Conservation (phyloP, 1,140 invertebrate genomes). For the Sitophilus oryzae region DNA sequence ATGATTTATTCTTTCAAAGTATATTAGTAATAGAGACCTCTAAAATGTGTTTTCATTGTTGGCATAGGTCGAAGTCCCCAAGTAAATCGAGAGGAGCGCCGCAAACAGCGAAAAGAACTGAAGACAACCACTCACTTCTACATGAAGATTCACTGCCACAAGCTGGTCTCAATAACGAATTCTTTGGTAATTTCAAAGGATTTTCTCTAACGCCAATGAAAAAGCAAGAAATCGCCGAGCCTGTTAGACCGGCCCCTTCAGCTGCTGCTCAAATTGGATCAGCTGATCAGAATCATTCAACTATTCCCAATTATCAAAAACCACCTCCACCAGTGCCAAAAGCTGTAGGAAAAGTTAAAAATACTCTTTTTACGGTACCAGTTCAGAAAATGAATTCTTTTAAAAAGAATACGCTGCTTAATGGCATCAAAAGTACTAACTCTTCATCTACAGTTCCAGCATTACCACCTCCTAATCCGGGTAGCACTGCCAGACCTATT, state of each 20-base stretch:
- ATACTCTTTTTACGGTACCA: constrained; percentile 34
- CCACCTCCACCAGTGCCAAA: constrained; percentile 39
- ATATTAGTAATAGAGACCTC: constrained; percentile 1
- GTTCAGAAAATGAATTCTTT: constrained; percentile 32
- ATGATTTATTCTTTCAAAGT: no score
- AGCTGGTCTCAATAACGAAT: constrained; percentile 49
- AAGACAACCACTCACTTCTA: constrained; percentile 49
- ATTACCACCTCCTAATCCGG: constrained; percentile 53
- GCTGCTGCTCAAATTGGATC: constrained; percentile 6
- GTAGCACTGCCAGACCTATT: constrained; percentile 58
- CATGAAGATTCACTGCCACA: constrained; percentile 30
- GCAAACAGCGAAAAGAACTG: constrained; percentile 49
- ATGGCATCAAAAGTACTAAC: constrained; percentile 43
- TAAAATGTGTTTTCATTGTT: constrained; percentile 22
- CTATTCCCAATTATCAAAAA: constrained; percentile 27
- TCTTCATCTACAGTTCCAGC: constrained; percentile 50
- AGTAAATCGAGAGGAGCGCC: constrained; percentile 50
- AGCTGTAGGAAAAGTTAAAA: constrained; percentile 44
- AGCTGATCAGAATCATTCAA: neutral
- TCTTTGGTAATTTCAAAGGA: constrained; percentile 81
- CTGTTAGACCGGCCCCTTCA: constrained; percentile 47
- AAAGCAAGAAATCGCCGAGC: constrained; percentile 47
- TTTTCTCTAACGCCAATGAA: constrained; percentile 68
- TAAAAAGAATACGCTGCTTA: constrained; percentile 29
- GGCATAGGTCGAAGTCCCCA: constrained; percentile 42